These are phyloP conservation scores for Lophochroa leadbeateri DNA, from an alignment of 2,113 vertebrate genomes.

Conservation along the genomic window DNA sequence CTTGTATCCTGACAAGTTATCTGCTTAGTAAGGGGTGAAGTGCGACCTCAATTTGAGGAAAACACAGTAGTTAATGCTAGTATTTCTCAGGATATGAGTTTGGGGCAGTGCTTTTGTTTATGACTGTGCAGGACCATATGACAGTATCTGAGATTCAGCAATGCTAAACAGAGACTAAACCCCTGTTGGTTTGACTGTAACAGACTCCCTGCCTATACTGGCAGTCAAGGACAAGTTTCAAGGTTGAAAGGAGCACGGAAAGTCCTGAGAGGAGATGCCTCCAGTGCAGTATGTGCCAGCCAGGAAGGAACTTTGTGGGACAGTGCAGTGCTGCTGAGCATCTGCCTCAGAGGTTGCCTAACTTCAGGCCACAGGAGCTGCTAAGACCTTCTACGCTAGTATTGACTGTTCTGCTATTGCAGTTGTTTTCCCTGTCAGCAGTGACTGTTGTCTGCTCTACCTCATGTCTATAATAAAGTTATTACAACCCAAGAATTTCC, in stretches of 20 bases:
- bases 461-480: neutral
- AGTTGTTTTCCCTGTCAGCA: neutral
- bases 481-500: neutral
- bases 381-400: neutral
- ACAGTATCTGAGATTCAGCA: neutral
- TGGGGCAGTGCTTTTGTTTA: neutral
- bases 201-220: neutral
- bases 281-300: neutral
- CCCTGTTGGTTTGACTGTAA: neutral
- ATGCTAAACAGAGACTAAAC: neutral
- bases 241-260: neutral
- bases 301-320: neutral
- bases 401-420: neutral
- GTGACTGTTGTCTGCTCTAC: neutral
- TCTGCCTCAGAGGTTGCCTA: neutral
- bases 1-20: neutral
- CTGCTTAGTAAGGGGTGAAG: neutral
- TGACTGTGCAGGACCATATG: neutral
- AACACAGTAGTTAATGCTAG: neutral
- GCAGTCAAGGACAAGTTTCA: neutral
- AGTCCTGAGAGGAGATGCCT: neutral
- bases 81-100: neutral
- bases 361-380: neutral
- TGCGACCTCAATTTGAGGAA: neutral
- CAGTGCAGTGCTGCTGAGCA: neutral